Conservation (phyloP, 2,797 vertebrate genomes). For the Falco naumanni region DNA sequence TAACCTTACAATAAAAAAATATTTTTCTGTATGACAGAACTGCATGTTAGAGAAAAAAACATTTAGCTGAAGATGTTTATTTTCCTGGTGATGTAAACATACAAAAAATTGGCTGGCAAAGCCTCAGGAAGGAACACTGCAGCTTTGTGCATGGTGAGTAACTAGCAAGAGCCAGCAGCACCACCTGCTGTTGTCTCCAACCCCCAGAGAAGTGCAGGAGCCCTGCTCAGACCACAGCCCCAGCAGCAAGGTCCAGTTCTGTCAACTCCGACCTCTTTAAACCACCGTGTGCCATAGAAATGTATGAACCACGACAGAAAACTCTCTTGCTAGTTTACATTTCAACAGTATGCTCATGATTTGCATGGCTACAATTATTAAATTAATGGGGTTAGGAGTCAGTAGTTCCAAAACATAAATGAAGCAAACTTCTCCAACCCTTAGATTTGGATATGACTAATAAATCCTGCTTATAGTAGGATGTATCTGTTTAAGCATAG, state of each 20-base stretch:
- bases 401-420: neutral
- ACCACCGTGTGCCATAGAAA: neutral
- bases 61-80: slow-evolving; percentile 3
- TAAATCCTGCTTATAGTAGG: neutral
- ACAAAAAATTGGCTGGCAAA: neutral
- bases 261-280: neutral
- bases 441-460: neutral
- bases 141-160: neutral
- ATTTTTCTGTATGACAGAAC: neutral
- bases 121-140: neutral
- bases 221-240: neutral
- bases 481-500: neutral
- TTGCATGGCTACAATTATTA: neutral
- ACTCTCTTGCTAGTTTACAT: neutral
- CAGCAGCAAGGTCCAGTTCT: neutral
- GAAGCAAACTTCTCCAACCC: neutral
- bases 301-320: neutral
- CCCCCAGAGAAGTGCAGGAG: neutral
- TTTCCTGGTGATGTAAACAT: slow-evolving; percentile 11
- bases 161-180: slow-evolving; percentile 41
- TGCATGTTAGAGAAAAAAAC: neutral
- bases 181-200: slow-evolving; percentile 71
- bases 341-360: neutral
- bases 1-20: neutral
- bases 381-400: neutral